Percentiles rank a stretch among this genome's conserved stretches.
Evolutionary conservation across 2,113 vertebrate species (phyloP).

Genomic region (Bubo bubo): DNA sequence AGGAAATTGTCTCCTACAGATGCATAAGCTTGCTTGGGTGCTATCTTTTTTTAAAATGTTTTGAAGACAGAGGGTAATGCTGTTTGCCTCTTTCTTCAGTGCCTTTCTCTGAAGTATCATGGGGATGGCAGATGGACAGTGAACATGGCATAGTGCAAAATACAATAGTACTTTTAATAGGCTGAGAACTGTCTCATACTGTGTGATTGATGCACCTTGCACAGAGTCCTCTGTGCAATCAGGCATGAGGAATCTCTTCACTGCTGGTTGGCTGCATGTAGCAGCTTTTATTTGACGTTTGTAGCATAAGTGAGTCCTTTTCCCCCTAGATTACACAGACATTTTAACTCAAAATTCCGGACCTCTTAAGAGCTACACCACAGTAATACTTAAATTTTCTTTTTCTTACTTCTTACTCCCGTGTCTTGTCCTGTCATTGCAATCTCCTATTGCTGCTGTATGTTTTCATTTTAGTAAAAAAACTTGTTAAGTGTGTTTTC

Average conservation of each 20-base stretch:
- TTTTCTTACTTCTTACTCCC: neutral
- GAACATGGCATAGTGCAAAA: neutral
- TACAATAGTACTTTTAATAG: neutral
- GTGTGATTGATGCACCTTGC: neutral
- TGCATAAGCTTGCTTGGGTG: neutral
- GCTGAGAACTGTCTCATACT: neutral
- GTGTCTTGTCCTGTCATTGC: neutral
- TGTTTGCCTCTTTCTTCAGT: neutral
- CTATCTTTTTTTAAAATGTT: neutral
- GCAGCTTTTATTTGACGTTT: neutral
- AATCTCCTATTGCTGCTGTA: neutral
- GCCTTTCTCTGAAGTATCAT: neutral
- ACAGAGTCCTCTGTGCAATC: neutral
- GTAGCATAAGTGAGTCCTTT: neutral
- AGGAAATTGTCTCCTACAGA: neutral
- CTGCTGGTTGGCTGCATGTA: neutral
- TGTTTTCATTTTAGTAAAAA: neutral
- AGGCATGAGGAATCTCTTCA: neutral
- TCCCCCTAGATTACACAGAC: accelerated
- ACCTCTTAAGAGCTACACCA: neutral
- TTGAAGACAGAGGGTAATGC: accelerated
- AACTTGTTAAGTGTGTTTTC: neutral
- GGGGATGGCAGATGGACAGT: neutral
- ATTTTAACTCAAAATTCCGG: neutral
- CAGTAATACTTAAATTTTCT: neutral